Evolutionary conservation across 2,797 vertebrate genomes (phyloP).

Genomic region (Chloroceryle amazona): DNA sequence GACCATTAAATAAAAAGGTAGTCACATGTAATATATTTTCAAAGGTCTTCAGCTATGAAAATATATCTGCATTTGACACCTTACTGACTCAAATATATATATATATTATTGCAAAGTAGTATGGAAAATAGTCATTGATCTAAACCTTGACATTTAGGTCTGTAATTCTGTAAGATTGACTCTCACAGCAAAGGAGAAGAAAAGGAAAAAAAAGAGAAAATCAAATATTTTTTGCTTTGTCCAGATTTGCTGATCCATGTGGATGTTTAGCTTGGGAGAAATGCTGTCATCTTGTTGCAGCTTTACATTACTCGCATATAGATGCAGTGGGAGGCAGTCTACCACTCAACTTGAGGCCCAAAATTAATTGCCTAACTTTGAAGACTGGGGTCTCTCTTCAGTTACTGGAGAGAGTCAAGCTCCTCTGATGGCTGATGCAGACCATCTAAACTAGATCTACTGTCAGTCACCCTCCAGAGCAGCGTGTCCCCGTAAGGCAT

Average conservation of each 20-base stretch:
- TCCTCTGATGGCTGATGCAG: not conserved
- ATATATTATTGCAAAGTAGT: not conserved
- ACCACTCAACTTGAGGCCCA: not conserved
- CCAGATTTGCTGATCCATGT: not conserved
- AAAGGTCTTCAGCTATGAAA: constrained; percentile 7
- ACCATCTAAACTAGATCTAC: not conserved
- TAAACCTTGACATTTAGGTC: not conserved
- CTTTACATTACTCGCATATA: not conserved
- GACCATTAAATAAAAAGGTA: constrained; percentile 23
- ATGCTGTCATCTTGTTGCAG: not conserved
- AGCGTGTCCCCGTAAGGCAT: not conserved
- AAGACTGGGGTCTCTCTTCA: not conserved
- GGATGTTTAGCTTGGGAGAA: not conserved
- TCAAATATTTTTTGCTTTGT: not conserved
- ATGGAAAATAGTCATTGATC: not conserved
- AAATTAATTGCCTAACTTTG: not conserved
- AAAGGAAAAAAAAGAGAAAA: not conserved
- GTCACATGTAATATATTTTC: not conserved
- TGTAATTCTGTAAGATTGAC: not conserved
- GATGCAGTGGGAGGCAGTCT: fast-evolving
- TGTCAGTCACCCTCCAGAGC: not conserved
- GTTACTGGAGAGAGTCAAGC: not conserved
- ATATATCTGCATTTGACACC: not conserved
- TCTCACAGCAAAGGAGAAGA: not conserved
- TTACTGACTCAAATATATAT: not conserved